Evolutionary conservation across 2,888 invertebrate species (phyloP).

Genomic region (Parelbella ahira): DNA sequence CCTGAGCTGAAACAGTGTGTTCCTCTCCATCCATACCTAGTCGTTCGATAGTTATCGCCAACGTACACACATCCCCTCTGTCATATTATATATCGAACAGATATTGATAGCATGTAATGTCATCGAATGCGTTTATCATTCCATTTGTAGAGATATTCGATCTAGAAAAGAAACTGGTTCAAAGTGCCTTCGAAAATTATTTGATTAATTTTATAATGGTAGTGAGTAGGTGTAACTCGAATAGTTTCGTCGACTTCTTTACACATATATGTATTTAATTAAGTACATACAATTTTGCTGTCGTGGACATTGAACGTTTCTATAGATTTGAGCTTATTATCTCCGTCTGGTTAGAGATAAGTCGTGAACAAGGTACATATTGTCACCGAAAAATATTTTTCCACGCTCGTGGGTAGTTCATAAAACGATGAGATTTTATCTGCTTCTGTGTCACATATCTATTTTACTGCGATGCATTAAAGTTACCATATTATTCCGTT

Average conservation of each 20-base stretch:
- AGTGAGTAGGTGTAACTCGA: constrained; percentile 10
- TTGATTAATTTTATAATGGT: constrained; percentile 11
- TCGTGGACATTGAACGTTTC: constrained; percentile 1
- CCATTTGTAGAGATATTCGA: background rate
- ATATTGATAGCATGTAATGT: background rate
- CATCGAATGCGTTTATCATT: constrained; percentile 1
- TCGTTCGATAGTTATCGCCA: no score
- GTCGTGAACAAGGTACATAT: constrained; percentile 3
- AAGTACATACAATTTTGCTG: constrained; percentile 1
- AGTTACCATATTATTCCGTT: constrained; percentile 3
- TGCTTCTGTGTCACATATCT: no score
- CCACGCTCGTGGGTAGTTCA: background rate
- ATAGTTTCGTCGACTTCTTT: no score
- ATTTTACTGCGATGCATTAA: background rate
- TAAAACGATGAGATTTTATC: background rate
- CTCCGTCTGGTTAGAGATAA: constrained; percentile 21
- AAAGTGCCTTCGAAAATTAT: constrained; percentile 24
- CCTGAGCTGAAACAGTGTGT: no score
- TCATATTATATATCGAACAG: no score
- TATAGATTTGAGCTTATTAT: constrained; percentile 15
- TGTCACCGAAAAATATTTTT: constrained; percentile 4
- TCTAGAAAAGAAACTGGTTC: constrained; percentile 6
- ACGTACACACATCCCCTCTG: no score
- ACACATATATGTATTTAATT: no score
- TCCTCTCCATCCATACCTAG: no score